A percentile compares a stretch with the other conserved stretches of the same genome.
Conservation (phyloP, 1,140 invertebrate genomes). For the Camponotus floridanus region DNA sequence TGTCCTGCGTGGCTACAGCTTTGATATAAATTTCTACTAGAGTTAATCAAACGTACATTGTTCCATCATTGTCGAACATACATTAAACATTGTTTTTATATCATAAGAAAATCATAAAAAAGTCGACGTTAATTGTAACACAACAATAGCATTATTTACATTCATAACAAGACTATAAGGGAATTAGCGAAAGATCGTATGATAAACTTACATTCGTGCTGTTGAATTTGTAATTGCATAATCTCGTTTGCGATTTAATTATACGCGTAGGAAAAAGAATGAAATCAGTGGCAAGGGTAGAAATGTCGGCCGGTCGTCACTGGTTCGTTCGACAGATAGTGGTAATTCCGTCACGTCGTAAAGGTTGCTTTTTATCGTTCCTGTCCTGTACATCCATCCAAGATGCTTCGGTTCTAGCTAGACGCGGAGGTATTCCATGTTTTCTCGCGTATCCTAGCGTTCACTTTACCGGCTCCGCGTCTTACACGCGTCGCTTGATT, state of each 20-base stretch:
- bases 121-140: background rate
- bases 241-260: slow-evolving; percentile 73
- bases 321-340: slow-evolving; percentile 74
- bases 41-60: slow-evolving; percentile 13
- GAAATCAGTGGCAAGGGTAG: slow-evolving; percentile 53
- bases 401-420: slow-evolving; percentile 60
- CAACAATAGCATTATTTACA: background rate
- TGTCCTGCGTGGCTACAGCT: background rate
- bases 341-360: slow-evolving; percentile 81
- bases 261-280: slow-evolving; percentile 72
- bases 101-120: background rate
- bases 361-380: slow-evolving; percentile 81
- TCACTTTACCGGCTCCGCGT: slow-evolving; percentile 45
- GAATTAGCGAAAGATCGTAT: background rate
- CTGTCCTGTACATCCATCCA: slow-evolving; percentile 61
- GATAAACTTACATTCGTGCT: background rate
- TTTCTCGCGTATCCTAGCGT: slow-evolving; percentile 51
- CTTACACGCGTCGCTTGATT: slow-evolving; percentile 77
- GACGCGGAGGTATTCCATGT: slow-evolving; percentile 56
- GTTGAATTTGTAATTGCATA: slow-evolving; percentile 67
- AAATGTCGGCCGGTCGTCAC: slow-evolving; percentile 33
- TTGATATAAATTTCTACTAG: background rate
- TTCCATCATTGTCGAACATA: background rate
- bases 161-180: background rate
- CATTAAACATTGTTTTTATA: background rate